Base-by-base conservation (phyloP, 2,113 vertebrate species). In the Cebidichthys violaceus region DNA sequence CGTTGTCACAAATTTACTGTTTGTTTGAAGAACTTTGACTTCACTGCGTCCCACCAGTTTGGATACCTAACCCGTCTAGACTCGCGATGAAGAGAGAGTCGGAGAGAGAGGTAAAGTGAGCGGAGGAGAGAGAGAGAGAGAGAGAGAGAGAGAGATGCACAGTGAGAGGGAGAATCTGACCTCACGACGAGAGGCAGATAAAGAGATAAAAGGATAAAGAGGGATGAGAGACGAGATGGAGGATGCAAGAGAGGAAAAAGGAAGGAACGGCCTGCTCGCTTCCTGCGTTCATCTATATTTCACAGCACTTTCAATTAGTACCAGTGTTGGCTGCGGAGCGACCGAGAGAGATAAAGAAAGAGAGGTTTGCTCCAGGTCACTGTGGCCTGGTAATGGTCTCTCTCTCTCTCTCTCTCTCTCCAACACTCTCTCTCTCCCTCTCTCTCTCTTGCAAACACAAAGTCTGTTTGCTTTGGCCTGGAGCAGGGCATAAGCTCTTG, bases 271-370 rank as follows among this genome's bases (percentile, higher is more conserved):
- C 59, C 82, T 43, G 86, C 74, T 55, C 41, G 86, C 85, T 89
- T 92, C 90, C 90, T 91, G 85, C 84, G 71, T 88, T 91, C 89
- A 87, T 93, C 82, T 86, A 91, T 91, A 89, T 92, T 92, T 92
- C 90, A 93, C 88, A 82, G 89, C 86, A 82, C 90, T 90, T 91
- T 93, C 92, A 93, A 89, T 92, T 93, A 92, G 90, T 35, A 79
- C 11, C 81, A 71, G 69, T 68, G 70, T 66, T 66, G 81, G 65
- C 77, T 87, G 80, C 82, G 65, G 74, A 59, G 60, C 37, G 18
- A 70, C 57, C 7, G 35, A 67, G 84, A 76, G 84, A 88, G 77
- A 87, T 66, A 77, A 55, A 82, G 75, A 79, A 70, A 70, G 86
- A 67, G 70, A 78, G 83, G 77, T 80, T 88, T 81, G 89, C 86